A percentile compares a stretch with the other conserved stretches of the same genome.
phyloP scores from a whole-genome alignment of 2,113 vertebrate species.

The Menura novaehollandiae region DNA sequence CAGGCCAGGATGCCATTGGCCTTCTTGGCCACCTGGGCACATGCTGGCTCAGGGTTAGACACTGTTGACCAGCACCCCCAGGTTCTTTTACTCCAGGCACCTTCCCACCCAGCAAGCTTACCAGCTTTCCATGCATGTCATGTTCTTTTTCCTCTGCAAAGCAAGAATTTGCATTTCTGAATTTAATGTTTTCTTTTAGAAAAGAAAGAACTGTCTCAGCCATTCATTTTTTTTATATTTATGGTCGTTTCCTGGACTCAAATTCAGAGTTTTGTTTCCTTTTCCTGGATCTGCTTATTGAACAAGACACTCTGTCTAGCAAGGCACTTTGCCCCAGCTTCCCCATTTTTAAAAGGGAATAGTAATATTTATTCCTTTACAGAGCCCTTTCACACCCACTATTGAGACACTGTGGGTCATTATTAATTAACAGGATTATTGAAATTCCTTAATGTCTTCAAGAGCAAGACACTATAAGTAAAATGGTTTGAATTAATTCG shows the following conservation, averaged over 20 bases:
- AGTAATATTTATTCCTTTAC: neutral
- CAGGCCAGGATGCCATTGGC: neutral
- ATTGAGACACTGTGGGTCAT: neutral
- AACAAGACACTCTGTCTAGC: fast-evolving
- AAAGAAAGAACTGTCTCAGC: neutral
- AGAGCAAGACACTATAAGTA: neutral
- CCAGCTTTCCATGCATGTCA: neutral
- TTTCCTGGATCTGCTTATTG: neutral
- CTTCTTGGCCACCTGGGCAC: neutral
- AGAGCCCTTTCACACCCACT: neutral
- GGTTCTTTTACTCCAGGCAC: neutral
- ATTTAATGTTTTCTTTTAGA: neutral
- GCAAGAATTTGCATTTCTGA: neutral
- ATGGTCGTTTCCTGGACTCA: neutral
- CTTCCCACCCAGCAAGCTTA: neutral
- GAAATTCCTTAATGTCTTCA: neutral
- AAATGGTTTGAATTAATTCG: neutral
- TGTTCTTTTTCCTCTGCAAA: neutral
- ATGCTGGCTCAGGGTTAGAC: neutral
- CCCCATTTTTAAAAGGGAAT: neutral
- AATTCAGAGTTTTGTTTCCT: neutral
- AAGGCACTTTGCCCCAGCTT: neutral
- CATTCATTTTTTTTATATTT: neutral
- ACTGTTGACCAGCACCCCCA: no score
- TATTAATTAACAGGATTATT: neutral